Evolutionary conservation across 1,140 invertebrate species (phyloP).

Genomic region (Drosophila orosa): DNA sequence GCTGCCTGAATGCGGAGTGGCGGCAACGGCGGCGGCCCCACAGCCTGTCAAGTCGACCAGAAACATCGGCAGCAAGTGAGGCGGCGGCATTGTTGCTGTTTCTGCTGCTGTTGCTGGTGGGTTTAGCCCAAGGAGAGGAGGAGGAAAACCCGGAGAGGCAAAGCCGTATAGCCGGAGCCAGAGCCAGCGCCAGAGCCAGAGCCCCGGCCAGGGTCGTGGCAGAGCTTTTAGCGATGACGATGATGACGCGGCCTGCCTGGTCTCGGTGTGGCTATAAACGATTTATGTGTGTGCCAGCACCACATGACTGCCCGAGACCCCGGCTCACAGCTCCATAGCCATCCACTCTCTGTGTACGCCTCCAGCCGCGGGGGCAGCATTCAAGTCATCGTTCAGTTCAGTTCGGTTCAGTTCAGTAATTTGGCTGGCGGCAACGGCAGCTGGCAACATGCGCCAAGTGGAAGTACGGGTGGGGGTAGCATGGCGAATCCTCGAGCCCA

Average conservation of each 20-base stretch:
- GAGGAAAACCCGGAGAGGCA: slow-evolving; percentile 13
- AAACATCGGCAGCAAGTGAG: slow-evolving; percentile 61
- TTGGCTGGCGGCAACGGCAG: slow-evolving; percentile 76
- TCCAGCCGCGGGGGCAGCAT: slow-evolving; percentile 47
- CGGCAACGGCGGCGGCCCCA: slow-evolving; percentile 21
- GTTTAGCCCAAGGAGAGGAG: slow-evolving; percentile 11
- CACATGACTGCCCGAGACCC: slow-evolving; percentile 61
- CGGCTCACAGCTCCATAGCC: slow-evolving; percentile 5
- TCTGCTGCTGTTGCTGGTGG: slow-evolving; percentile 33
- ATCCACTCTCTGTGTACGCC: slow-evolving; percentile 10
- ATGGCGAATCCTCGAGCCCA: not conserved
- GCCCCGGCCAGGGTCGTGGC: slow-evolving; percentile 42
- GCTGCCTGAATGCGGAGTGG: slow-evolving; percentile 18
- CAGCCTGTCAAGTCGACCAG: slow-evolving; percentile 70
- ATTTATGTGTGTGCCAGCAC: slow-evolving; percentile 78
- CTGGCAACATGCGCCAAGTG: slow-evolving; percentile 56
- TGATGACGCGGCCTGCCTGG: slow-evolving; percentile 55
- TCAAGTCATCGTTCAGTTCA: slow-evolving; percentile 81
- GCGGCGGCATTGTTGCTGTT: slow-evolving; percentile 34
- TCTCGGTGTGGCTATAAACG: slow-evolving; percentile 77
- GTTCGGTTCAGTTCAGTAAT: slow-evolving; percentile 82
- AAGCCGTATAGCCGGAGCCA: slow-evolving; percentile 16
- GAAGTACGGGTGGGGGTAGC: slow-evolving; percentile 15
- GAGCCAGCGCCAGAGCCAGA: slow-evolving; percentile 27
- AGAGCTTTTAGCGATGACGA: slow-evolving; percentile 61